Conservation (phyloP, 2,797 vertebrate genomes). For the Apogon talboti region DNA sequence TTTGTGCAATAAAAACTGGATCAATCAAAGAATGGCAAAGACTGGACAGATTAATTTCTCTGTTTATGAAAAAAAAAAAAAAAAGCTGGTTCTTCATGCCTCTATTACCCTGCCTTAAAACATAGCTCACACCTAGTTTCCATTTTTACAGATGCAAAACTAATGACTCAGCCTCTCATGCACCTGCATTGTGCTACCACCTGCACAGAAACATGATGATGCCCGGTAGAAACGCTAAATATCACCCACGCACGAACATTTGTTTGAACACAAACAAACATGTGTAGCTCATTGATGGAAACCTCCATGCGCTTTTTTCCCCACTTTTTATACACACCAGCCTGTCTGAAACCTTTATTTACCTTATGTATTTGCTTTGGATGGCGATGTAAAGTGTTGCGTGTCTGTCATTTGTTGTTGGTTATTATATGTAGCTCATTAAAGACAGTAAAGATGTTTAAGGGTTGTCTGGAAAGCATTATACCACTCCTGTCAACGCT, state of each 20-base stretch:
- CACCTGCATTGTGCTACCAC: slow-evolving; percentile 45
- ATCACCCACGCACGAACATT: slow-evolving; percentile 20
- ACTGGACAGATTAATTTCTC: too few relatives aligned
- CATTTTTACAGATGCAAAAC: slow-evolving; percentile 38
- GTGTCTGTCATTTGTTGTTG: slow-evolving; percentile 13
- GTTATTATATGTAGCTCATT: slow-evolving; percentile 47
- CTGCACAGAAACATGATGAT: slow-evolving; percentile 50
- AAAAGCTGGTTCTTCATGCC: too few relatives aligned
- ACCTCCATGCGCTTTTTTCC: background rate
- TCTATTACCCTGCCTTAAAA: slow-evolving; percentile 1
- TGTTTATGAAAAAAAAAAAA: too few relatives aligned
- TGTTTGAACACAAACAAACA: slow-evolving; percentile 63
- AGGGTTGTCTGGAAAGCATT: slow-evolving; percentile 49
- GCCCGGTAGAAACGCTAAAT: slow-evolving; percentile 49
- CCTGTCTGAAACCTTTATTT: slow-evolving; percentile 29
- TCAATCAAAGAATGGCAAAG: too few relatives aligned
- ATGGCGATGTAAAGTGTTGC: slow-evolving; percentile 37
- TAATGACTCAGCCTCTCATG: slow-evolving; percentile 11
- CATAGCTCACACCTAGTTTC: background rate
- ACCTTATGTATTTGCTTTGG: slow-evolving; percentile 27
- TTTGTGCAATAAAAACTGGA: too few relatives aligned
- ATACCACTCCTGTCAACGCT: slow-evolving; percentile 10
- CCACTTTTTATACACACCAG: slow-evolving; percentile 7
- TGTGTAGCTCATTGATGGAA: slow-evolving; percentile 7
- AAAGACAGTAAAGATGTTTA: slow-evolving; percentile 32